These are phyloP conservation scores for Lophotis ruficrista DNA, from an alignment of 2,113 vertebrate genomes.

Conservation along the genomic window DNA sequence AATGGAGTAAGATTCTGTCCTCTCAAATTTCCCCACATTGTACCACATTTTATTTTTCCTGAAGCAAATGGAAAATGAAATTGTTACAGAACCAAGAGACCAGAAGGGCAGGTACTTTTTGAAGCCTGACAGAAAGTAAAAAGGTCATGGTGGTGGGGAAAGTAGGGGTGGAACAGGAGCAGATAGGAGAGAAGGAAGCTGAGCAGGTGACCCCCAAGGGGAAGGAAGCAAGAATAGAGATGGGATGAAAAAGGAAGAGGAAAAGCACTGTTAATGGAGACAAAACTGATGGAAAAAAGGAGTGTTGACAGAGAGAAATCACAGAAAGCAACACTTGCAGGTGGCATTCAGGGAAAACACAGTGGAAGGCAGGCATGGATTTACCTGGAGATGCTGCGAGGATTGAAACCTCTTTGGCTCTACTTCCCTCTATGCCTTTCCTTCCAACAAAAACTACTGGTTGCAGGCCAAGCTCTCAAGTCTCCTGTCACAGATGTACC, in stretches of 20 bases:
- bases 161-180: neutral
- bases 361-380: conserved; percentile 12
- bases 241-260: neutral
- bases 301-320: neutral
- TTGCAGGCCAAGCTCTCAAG: neutral
- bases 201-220: neutral
- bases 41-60: neutral
- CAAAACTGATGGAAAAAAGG: neutral
- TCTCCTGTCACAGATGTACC: neutral
- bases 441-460: neutral
- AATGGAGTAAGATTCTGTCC: neutral
- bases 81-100: neutral
- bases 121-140: neutral
- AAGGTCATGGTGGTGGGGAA: neutral
- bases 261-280: neutral
- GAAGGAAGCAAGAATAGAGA: neutral
- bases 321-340: neutral
- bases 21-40: neutral
- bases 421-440: neutral
- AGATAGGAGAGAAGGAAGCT: neutral
- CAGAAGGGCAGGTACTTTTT: neutral
- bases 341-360: neutral
- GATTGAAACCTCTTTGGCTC: neutral
- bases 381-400: neutral
- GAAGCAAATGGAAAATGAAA: neutral